These are phyloP conservation scores for Listronotus oregonensis DNA, from an alignment of 1,140 invertebrate species.

Conservation along the genomic window DNA sequence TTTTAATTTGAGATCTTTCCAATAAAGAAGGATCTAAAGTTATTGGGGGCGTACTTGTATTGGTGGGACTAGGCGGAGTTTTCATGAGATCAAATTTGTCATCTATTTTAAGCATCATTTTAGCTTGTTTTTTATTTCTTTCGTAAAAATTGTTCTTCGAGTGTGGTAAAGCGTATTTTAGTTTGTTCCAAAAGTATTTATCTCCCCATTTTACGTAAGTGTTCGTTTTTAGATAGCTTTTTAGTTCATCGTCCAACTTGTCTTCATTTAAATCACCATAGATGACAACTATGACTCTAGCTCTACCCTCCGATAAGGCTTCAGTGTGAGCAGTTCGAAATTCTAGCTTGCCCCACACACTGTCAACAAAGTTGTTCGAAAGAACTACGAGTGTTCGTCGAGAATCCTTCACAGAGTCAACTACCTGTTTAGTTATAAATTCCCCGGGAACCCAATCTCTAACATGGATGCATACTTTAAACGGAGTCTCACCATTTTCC, in stretches of 20 bases:
- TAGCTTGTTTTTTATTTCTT: slow-evolving; percentile 2
- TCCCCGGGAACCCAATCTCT: slow-evolving; percentile 80
- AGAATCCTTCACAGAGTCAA: slow-evolving; percentile 76
- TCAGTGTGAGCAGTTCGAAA: slow-evolving; percentile 78
- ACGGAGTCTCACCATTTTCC: slow-evolving; percentile 64
- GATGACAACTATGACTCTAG: slow-evolving; percentile 69
- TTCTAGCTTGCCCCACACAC: slow-evolving; percentile 86
- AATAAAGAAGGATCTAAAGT: slow-evolving; percentile 20
- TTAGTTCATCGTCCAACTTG: slow-evolving; percentile 70
- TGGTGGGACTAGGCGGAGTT: slow-evolving; percentile 20
- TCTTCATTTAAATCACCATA: slow-evolving; percentile 72
- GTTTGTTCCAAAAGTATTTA: slow-evolving; percentile 83
- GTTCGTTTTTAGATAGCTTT: slow-evolving; percentile 80
- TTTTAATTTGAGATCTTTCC: slow-evolving; percentile 3
- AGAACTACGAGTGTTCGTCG: slow-evolving; percentile 81
- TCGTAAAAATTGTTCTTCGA: slow-evolving; percentile 13
- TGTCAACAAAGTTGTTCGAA: slow-evolving; percentile 79
- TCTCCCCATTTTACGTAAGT: slow-evolving; percentile 87
- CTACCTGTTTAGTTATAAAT: slow-evolving; percentile 78
- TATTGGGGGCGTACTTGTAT: slow-evolving; percentile 30
- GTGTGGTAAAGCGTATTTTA: slow-evolving; percentile 60
- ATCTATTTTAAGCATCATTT: slow-evolving; percentile 18
- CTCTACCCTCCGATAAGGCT: slow-evolving; percentile 72
- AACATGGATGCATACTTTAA: slow-evolving; percentile 77
- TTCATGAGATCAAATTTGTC: slow-evolving; percentile 31